Evolutionary conservation across 2,888 invertebrate genomes (phyloP).

Genomic region (Eudemis profundana): DNA sequence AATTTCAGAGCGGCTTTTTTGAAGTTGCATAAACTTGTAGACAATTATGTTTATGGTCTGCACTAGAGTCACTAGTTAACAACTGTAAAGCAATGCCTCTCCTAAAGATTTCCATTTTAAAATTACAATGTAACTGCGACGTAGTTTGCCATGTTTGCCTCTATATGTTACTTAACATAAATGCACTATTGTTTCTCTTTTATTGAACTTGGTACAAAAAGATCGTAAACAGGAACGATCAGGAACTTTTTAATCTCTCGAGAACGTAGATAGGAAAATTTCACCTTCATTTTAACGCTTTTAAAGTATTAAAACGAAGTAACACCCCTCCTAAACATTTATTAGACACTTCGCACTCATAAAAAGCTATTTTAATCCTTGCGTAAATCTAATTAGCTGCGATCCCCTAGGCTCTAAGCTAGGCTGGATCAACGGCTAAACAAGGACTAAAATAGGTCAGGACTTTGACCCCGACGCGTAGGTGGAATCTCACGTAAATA

Average conservation of each 20-base stretch:
- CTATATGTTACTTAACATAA: too few species aligned
- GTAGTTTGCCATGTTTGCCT: too few species aligned
- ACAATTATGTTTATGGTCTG: too few species aligned
- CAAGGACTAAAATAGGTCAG: constrained; percentile 43
- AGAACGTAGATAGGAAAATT: background rate
- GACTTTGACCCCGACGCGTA: constrained; percentile 39
- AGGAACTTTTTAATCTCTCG: too few species aligned
- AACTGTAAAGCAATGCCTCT: too few species aligned
- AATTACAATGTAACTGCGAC: too few species aligned
- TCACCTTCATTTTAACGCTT: background rate
- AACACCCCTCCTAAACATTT: background rate
- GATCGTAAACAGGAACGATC: too few species aligned
- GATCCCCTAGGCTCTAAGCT: constrained; percentile 27
- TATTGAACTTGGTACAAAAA: too few species aligned
- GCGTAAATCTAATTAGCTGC: constrained; percentile 22
- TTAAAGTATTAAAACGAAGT: constrained; percentile 15
- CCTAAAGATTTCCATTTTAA: too few species aligned
- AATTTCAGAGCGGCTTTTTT: constrained; percentile 26
- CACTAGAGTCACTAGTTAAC: too few species aligned
- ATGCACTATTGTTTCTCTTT: too few species aligned
- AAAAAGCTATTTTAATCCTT: constrained; percentile 2
- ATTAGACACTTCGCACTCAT: background rate
- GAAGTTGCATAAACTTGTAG: constrained; percentile 18
- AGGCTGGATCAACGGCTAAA: constrained; percentile 39
- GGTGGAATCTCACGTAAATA: constrained; percentile 33